These are phyloP conservation scores for Sminthurinus aureus DNA, from an alignment of 2,888 invertebrate genomes.

Conservation along the genomic window DNA sequence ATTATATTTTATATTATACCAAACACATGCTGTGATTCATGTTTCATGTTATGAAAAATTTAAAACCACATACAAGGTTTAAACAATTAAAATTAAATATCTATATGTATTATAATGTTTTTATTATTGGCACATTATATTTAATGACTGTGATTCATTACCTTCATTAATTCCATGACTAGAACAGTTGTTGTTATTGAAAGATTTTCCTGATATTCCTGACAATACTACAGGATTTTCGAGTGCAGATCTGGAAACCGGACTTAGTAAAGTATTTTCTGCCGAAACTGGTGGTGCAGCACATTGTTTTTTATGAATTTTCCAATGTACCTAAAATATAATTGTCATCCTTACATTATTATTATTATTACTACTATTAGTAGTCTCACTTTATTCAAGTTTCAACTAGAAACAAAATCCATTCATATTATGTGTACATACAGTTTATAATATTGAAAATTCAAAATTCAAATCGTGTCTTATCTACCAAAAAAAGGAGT, in stretches of 20 bases:
- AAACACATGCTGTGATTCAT: background rate
- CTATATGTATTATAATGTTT: background rate
- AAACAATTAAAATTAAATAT: background rate
- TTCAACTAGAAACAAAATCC: too few species aligned
- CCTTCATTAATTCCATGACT: constrained; percentile 12
- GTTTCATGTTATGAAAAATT: too few species aligned
- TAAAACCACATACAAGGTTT: background rate
- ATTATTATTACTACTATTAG: too few species aligned
- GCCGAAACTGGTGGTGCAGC: background rate
- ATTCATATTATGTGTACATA: too few species aligned
- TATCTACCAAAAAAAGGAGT: too few species aligned
- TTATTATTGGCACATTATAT: background rate
- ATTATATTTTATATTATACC: background rate
- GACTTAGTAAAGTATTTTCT: background rate
- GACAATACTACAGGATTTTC: background rate
- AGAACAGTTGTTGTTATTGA: background rate
- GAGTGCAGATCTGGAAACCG: background rate
- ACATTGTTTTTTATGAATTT: constrained; percentile 70
- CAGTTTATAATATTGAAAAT: too few species aligned
- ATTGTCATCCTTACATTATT: too few species aligned
- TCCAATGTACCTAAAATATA: constrained; percentile 71
- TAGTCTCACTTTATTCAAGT: too few species aligned
- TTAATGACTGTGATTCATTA: background rate
- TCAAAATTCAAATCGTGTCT: too few species aligned
- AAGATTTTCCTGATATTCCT: constrained; percentile 1